Evolutionary conservation across 2,888 invertebrate genomes (phyloP).

Genomic region (Cynaeus angustus): DNA sequence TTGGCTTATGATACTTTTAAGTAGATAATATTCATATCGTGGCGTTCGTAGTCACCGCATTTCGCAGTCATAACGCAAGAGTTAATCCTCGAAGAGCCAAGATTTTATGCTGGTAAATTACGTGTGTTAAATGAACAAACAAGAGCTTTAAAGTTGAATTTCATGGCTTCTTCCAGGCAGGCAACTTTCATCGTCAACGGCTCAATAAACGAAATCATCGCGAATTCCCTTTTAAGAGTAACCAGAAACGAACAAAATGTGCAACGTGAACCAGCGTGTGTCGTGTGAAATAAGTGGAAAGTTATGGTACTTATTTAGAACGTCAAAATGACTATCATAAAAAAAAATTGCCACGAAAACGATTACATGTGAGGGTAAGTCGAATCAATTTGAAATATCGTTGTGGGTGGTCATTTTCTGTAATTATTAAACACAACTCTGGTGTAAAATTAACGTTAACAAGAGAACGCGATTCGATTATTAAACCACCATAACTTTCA

Average conservation of each 20-base stretch:
- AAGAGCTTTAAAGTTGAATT: constrained; percentile 41
- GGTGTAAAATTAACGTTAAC: constrained; percentile 63
- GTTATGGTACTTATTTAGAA: constrained; percentile 15
- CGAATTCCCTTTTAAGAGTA: constrained; percentile 27
- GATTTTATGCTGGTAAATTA: constrained; percentile 40
- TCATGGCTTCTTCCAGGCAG: constrained; percentile 36
- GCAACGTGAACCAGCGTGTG: constrained; percentile 2
- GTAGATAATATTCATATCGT: constrained; percentile 11
- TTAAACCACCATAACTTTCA: constrained; percentile 64
- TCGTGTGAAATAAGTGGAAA: constrained; percentile 15
- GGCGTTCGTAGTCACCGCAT: constrained; percentile 13
- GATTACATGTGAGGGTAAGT: constrained; percentile 35
- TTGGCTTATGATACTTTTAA: constrained; percentile 6
- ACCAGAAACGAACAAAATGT: background rate
- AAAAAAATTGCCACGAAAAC: constrained; percentile 33
- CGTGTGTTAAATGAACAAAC: constrained; percentile 43
- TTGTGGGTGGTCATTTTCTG: constrained; percentile 63
- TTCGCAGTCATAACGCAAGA: constrained; percentile 23
- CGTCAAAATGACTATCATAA: constrained; percentile 39
- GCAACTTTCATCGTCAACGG: constrained; percentile 23
- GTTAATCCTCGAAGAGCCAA: constrained; percentile 33
- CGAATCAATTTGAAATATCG: constrained; percentile 53
- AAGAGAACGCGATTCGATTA: constrained; percentile 63
- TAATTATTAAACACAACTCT: constrained; percentile 63
- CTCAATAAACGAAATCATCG: constrained; percentile 36